Evolutionary conservation across 2,888 invertebrate genomes (phyloP).

Genomic region (Alviniconcha strummeri): DNA sequence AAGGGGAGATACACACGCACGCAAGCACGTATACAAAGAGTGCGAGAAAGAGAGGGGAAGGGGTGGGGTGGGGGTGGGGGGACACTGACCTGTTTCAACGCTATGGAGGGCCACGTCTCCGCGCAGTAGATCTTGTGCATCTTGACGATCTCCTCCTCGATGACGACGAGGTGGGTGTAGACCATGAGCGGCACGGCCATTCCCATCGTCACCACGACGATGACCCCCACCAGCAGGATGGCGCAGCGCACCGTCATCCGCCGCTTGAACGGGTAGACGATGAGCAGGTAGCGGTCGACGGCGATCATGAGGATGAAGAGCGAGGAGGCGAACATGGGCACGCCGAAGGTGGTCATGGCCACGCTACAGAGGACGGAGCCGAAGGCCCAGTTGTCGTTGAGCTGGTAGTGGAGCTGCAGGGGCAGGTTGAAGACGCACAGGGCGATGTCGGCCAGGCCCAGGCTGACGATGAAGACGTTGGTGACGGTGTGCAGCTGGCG

Average conservation of each 20-base stretch:
- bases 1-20: too few species aligned
- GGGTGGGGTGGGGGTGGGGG: too few species aligned
- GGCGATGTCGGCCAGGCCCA: conserved; percentile 69
- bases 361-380: conserved; percentile 67
- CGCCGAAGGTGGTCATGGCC: conserved; percentile 68
- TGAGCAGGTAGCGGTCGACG: conserved; percentile 69
- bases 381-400: conserved; percentile 70
- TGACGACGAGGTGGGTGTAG: conserved; percentile 53
- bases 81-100: conserved; percentile 42
- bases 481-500: conserved; percentile 67
- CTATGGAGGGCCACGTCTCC: conserved; percentile 61
- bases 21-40: too few species aligned
- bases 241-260: conserved; percentile 62
- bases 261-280: conserved; percentile 67
- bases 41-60: too few species aligned
- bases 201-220: conserved; percentile 57
- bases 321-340: conserved; percentile 70
- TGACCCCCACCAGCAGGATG: conserved; percentile 54
- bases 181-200: conserved; percentile 68
- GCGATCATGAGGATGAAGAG: conserved; percentile 70
- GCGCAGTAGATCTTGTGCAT: conserved; percentile 59
- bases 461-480: conserved; percentile 68
- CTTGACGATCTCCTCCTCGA: conserved; percentile 54
- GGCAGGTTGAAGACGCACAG: conserved; percentile 70
- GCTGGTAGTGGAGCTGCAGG: conserved; percentile 70